Conservation (phyloP, 1,140 invertebrate genomes). For the Lineus longissimus region DNA sequence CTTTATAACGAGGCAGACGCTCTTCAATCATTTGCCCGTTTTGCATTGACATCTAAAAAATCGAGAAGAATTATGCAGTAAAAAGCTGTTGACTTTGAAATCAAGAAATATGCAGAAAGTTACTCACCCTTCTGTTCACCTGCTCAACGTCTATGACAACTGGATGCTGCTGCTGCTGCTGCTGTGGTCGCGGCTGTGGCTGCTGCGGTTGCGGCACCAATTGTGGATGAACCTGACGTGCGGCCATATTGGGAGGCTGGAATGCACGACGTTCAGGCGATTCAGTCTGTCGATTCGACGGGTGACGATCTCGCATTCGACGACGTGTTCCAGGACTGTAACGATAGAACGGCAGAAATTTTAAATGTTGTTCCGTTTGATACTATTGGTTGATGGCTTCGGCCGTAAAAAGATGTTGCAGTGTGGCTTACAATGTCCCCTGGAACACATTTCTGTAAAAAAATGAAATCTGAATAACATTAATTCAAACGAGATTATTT, state of each 20-base stretch:
- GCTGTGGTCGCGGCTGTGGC: conserved; percentile 26
- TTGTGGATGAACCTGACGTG: conserved; percentile 4
- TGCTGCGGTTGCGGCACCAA: conserved; percentile 22
- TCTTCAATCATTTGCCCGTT: neutral
- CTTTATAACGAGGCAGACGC: neutral
- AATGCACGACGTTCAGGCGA: conserved; percentile 43
- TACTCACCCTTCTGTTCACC: conserved; percentile 17
- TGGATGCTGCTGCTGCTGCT: conserved; percentile 29
- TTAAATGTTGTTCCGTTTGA: conserved; percentile 1
- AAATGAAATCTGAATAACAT: too few relatives aligned
- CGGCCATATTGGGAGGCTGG: conserved; percentile 34
- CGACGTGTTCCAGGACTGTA: conserved; percentile 39
- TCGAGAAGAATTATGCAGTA: too few relatives aligned
- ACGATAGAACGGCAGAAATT: conserved; percentile 15
- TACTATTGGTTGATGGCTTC: neutral
- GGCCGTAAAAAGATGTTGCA: too few relatives aligned
- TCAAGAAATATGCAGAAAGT: too few relatives aligned
- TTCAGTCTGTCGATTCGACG: conserved; percentile 25
- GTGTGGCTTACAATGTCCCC: too few relatives aligned
- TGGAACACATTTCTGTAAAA: too few relatives aligned
- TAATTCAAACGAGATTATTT: too few relatives aligned
- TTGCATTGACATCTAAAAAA: neutral
- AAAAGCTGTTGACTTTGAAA: too few relatives aligned
- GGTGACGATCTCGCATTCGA: conserved; percentile 32
- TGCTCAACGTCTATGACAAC: conserved; percentile 37